A percentile compares a stretch with the other conserved stretches of the same genome.
These are phyloP conservation scores for Pitangus sulphuratus DNA, from an alignment of 2,797 vertebrate species.

Conservation along the genomic window DNA sequence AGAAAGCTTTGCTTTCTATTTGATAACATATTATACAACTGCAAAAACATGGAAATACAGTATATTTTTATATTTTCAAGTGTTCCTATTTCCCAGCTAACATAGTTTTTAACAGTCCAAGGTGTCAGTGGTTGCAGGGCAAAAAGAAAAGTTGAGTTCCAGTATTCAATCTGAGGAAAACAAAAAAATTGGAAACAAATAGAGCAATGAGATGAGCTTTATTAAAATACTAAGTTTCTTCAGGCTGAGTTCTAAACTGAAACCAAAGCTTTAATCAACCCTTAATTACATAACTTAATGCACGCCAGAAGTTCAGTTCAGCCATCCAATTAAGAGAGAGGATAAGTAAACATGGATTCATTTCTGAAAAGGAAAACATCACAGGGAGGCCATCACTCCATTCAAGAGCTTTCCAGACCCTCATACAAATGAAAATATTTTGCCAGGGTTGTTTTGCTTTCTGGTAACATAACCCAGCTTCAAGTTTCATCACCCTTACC, in stretches of 20 bases:
- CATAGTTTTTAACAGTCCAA: not conserved
- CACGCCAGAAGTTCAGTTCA: slow-evolving; percentile 25
- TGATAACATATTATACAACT: not conserved
- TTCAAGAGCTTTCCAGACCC: not conserved
- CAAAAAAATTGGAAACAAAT: not conserved
- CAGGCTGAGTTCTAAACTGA: slow-evolving; percentile 1
- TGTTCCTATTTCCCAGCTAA: not conserved
- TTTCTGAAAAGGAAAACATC: not conserved
- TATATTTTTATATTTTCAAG: not conserved
- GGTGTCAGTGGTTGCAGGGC: not conserved
- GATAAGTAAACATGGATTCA: slow-evolving; percentile 13
- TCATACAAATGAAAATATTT: slow-evolving; percentile 27
- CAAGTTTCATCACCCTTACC: not conserved
- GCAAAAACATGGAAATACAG: not conserved
- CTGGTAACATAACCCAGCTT: not conserved
- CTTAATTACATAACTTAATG: slow-evolving; percentile 47
- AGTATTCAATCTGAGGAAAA: not conserved
- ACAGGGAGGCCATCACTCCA: not conserved
- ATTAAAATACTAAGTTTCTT: not conserved
- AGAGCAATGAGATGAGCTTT: not conserved
- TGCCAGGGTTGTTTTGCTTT: not conserved
- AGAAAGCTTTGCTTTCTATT: not conserved
- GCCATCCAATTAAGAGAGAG: not conserved
- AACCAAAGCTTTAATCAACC: slow-evolving; percentile 31
- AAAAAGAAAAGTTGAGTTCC: not conserved